Percentiles rank a stretch among this genome's conserved stretches.
These are phyloP conservation scores for Drosophila guanche DNA, from an alignment of 1,140 invertebrate species.

Conservation along the genomic window DNA sequence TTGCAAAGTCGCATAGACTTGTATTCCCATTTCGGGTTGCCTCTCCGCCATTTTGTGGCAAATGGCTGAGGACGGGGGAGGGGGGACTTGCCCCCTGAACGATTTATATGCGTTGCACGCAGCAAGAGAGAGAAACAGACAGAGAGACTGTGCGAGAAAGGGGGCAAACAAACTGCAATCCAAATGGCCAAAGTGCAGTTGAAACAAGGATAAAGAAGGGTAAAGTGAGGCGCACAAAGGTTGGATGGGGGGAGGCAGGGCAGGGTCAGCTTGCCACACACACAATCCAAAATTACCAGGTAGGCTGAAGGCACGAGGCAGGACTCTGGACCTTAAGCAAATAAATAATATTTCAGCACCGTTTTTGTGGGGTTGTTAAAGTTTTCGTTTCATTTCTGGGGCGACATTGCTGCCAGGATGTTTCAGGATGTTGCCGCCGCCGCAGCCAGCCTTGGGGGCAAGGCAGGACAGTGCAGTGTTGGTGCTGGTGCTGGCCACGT, in stretches of 20 bases:
- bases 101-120: slow-evolving; percentile 67
- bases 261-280: slow-evolving; percentile 9
- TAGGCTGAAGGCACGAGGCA: slow-evolving; percentile 17
- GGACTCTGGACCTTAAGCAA: slow-evolving; percentile 27
- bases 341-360: slow-evolving; percentile 71
- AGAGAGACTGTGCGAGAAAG: background rate
- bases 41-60: slow-evolving; percentile 2
- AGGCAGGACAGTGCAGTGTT: background rate
- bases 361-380: slow-evolving; percentile 15
- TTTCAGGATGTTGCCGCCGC: slow-evolving; percentile 20
- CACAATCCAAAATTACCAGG: slow-evolving; percentile 17
- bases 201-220: slow-evolving; percentile 48
- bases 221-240: slow-evolving; percentile 5
- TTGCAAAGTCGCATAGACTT: slow-evolving; percentile 47
- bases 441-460: slow-evolving; percentile 16
- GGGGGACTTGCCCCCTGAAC: slow-evolving; percentile 12
- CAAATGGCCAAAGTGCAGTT: slow-evolving; percentile 58
- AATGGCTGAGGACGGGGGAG: too few species aligned
- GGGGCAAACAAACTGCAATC: slow-evolving; percentile 38
- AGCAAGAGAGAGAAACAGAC: background rate
- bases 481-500: slow-evolving; percentile 31
- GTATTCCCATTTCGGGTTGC: slow-evolving; percentile 8
- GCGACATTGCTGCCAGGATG: slow-evolving; percentile 38
- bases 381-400: slow-evolving; percentile 31
- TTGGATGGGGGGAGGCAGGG: background rate